phyloP scores from a whole-genome alignment of 2,888 invertebrate species.

The Eumerus sabulonum region DNA sequence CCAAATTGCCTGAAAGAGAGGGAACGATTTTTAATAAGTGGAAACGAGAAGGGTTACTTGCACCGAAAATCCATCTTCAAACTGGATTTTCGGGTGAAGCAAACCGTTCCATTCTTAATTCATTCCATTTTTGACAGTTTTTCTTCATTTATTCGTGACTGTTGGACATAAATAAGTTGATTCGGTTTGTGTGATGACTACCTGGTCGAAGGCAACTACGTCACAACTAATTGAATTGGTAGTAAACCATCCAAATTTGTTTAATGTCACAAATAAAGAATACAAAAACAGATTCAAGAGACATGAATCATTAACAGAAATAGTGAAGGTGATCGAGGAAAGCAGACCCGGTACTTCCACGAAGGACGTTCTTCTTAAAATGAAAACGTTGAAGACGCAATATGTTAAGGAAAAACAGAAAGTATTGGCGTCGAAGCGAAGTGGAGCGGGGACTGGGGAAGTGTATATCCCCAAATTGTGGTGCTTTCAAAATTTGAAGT shows the following conservation, averaged over 20 bases:
- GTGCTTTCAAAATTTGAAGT: too few relatives aligned
- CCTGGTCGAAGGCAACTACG: too few relatives aligned
- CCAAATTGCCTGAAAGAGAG: neutral
- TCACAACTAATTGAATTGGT: too few relatives aligned
- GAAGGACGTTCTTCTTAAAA: neutral
- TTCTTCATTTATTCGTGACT: too few relatives aligned
- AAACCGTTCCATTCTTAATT: constrained; percentile 2
- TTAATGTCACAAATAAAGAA: too few relatives aligned
- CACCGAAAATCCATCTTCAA: constrained; percentile 5
- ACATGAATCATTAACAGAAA: neutral
- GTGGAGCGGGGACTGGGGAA: too few relatives aligned
- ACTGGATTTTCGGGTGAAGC: constrained; percentile 4
- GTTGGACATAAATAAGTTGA: too few relatives aligned
- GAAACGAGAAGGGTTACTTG: constrained; percentile 2
- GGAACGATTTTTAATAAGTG: constrained; percentile 4
- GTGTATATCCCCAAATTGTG: too few relatives aligned
- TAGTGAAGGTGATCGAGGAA: neutral
- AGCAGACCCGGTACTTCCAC: neutral
- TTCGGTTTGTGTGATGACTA: too few relatives aligned
- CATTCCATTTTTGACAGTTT: constrained; percentile 8
- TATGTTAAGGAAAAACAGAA: neutral
- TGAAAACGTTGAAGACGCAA: neutral
- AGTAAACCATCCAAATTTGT: too few relatives aligned
- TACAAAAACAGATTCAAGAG: neutral
- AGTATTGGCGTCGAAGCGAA: too few relatives aligned